A percentile compares a stretch with the other conserved stretches of the same genome.
Evolutionary conservation across 23 tunicate genomes (phyloP).

Genomic region (Pegea sp.): DNA sequence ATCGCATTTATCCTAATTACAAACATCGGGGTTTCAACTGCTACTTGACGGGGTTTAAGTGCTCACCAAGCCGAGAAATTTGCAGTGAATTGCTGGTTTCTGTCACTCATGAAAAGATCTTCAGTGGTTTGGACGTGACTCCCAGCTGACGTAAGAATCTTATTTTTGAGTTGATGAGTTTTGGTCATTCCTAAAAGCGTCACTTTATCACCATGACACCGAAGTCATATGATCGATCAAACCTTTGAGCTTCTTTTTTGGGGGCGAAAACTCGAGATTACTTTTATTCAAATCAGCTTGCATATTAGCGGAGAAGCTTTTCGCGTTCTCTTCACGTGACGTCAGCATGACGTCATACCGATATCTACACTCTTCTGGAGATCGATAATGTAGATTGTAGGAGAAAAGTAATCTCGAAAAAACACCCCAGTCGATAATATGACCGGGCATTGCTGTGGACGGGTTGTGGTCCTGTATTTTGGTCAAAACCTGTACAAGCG

Average conservation of each 20-base stretch:
- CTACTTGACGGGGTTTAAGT: no score
- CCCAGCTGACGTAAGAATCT: no score
- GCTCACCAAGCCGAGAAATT: conserved; percentile 38
- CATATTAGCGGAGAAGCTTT: no score
- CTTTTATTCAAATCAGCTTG: conserved; percentile 2
- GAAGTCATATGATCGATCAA: no score
- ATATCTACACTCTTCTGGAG: conserved; percentile 53
- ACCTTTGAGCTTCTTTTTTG: conserved; percentile 47
- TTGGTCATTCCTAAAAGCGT: no score
- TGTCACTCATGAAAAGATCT: conserved; percentile 18
- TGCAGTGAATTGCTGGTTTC: conserved; percentile 26
- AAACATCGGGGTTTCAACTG: no score
- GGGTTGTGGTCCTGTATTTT: conserved; percentile 29
- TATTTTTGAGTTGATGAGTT: no score
- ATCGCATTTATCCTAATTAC: no score
- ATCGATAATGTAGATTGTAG: conserved; percentile 38
- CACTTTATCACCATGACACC: no score
- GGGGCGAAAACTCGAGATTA: conserved; percentile 5
- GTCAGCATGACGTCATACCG: conserved; percentile 43
- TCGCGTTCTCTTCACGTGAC: conserved; percentile 36
- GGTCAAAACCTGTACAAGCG: conserved; percentile 26
- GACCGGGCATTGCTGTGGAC: conserved; percentile 63
- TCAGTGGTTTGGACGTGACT: conserved; percentile 28
- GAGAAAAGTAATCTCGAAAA: conserved; percentile 54
- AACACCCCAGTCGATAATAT: conserved; percentile 71